phyloP scores from a whole-genome alignment of 2,113 vertebrate genomes.

The Eulacestoma nigropectus region DNA sequence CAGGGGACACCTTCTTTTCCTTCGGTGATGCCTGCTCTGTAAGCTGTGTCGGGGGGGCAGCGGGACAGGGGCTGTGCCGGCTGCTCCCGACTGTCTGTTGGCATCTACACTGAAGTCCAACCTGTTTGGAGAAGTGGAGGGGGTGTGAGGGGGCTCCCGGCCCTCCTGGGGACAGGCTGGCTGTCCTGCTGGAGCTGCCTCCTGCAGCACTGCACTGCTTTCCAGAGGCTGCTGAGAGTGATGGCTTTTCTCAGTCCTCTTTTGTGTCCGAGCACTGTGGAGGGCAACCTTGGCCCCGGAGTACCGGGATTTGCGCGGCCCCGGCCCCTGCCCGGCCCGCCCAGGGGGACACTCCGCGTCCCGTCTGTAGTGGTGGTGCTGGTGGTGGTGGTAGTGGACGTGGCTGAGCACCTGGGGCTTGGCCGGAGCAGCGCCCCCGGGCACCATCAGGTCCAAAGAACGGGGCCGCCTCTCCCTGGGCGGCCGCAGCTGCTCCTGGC shows the following conservation, averaged over 20 bases:
- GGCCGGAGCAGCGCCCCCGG: slow-evolving; percentile 41
- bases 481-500: slow-evolving; percentile 44
- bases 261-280: slow-evolving; percentile 2
- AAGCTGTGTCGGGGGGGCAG: slow-evolving; percentile 48
- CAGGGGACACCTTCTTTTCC: slow-evolving; percentile 74
- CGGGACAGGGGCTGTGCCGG: slow-evolving; percentile 47
- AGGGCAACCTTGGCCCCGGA: slow-evolving; percentile 16
- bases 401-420: slow-evolving; percentile 86
- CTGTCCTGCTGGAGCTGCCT: slow-evolving; percentile 39
- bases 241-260: slow-evolving; percentile 59
- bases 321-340: neutral
- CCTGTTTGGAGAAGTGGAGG: neutral
- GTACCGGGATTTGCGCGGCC: slow-evolving; percentile 13
- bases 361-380: slow-evolving; percentile 90
- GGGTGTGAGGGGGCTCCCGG: neutral
- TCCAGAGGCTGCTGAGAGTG: slow-evolving; percentile 43
- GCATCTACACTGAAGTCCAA: neutral
- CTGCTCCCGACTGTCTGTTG: neutral
- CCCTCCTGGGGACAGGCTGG: neutral
- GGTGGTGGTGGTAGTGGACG: slow-evolving; percentile 90
- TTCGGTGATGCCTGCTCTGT: slow-evolving; percentile 72
- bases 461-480: slow-evolving; percentile 71
- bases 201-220: slow-evolving; percentile 44
- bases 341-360: slow-evolving; percentile 11
- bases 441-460: slow-evolving; percentile 83